Conservation (phyloP, 2,113 vertebrate species). For the Charadrius vociferus region DNA sequence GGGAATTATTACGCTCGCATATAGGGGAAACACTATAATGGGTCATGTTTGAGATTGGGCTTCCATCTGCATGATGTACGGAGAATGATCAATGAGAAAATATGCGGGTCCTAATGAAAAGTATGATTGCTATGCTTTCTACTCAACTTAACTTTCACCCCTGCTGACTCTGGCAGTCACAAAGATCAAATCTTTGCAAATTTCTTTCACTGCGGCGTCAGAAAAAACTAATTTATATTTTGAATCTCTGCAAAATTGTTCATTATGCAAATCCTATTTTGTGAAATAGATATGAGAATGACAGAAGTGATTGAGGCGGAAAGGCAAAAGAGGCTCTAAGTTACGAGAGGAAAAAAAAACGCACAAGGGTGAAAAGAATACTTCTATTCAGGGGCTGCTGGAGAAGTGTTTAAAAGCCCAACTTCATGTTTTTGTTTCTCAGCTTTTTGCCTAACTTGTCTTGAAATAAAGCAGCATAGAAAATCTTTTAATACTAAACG, state of each 20-base stretch:
- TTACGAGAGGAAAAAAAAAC: background rate
- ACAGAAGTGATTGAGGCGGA: conserved; percentile 4
- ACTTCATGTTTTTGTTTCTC: background rate
- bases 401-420: background rate
- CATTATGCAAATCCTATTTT: conserved; percentile 62
- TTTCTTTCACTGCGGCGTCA: conserved; percentile 31
- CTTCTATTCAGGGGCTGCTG: background rate
- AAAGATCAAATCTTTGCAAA: conserved; percentile 43
- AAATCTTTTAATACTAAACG: background rate
- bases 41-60: background rate
- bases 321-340: background rate
- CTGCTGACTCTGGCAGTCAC: conserved; percentile 23
- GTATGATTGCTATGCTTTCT: conserved; percentile 43
- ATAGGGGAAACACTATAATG: background rate
- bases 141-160: conserved; percentile 31
- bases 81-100: conserved; percentile 50
- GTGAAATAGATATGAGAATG: conserved; percentile 15
- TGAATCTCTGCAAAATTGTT: conserved; percentile 52
- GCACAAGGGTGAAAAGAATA: background rate
- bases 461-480: background rate
- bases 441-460: background rate
- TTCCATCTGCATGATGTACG: background rate
- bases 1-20: background rate
- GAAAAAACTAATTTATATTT: conserved; percentile 59
- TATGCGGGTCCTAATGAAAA: conserved; percentile 33